Evolutionary conservation across 1,140 invertebrate species (phyloP), one percentile per base, ranked within the genome.

Genomic region (Aphis craccivora): DNA sequence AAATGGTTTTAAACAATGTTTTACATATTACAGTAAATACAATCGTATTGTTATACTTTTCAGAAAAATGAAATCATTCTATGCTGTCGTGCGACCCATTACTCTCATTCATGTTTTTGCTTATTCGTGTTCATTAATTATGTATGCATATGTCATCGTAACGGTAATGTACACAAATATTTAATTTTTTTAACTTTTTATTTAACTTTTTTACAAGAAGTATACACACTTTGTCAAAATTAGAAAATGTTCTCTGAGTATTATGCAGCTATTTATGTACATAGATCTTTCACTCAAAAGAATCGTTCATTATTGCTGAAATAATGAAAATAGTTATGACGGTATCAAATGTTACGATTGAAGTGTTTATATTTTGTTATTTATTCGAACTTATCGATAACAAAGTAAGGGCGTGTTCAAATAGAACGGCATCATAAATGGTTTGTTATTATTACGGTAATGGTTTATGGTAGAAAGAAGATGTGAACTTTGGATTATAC

Each of bases 281-380:
- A 30, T 25, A 90, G 88, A 81, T 81, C 40, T 43, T 81, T 11
- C 14, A 91, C 40, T 91, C 43, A 18, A 60, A 48, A 14, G 43
- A 48, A 48, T 67, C 37, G 14, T 91, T 45, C 22, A 25, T 35
- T 11, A 25, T 81, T 30, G 30, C 30, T 23, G 90, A 81, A 45
- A 81, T 81, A 35, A 76, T 45, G 55, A 91, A 81, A 67, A 48
- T 81, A 48, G 7, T 22, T 14, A 67, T 91, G 90, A 81, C 90
- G n/a, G 40, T 81, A 90, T 55, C 53, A 30, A 90, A 60, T 40
- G 88, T 90, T 35, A 90, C 51, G 22, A 90, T 90, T 25, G 88
- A 90, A 55, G 51, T 90, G 20, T 90, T 55, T 55, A 90, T 90
- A 20, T 90, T 55, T 90, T 90, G 88, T 90, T 90, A 90, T 90